Evolutionary conservation across 2,888 invertebrate genomes (phyloP).

Genomic region (Callosobruchus maculatus): DNA sequence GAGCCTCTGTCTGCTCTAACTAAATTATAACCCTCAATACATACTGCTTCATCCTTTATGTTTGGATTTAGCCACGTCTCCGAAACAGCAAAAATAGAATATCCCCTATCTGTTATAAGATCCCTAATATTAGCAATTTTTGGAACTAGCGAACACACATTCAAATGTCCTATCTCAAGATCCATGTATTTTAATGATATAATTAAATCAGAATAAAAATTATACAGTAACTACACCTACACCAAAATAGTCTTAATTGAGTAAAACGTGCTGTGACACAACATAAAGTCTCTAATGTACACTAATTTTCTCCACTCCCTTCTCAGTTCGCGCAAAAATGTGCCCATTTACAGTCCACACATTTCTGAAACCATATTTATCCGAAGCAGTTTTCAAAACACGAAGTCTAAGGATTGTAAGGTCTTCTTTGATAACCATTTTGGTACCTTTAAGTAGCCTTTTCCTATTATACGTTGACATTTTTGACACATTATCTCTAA

Average conservation of each 20-base stretch:
- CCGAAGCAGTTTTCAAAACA: not conserved
- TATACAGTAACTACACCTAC: no score
- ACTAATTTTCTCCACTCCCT: not conserved
- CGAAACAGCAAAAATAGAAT: not conserved
- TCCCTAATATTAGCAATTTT: not conserved
- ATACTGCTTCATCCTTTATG: not conserved
- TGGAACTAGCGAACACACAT: not conserved
- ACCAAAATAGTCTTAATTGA: no score
- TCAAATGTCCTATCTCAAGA: not conserved
- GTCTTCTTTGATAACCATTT: conserved; percentile 1
- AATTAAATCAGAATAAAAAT: no score
- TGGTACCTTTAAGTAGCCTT: not conserved
- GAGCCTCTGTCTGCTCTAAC: not conserved
- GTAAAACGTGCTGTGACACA: no score
- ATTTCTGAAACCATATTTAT: conserved; percentile 7
- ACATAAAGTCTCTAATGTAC: not conserved
- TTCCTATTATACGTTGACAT: conserved; percentile 1
- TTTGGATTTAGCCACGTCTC: not conserved
- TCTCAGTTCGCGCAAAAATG: not conserved
- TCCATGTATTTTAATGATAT: no score
- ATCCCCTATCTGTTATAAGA: not conserved
- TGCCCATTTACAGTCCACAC: conserved; percentile 4
- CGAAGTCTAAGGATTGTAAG: not conserved
- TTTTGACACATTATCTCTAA: conserved; percentile 3
- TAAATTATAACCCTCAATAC: not conserved